Evolutionary conservation across 2,888 invertebrate genomes (phyloP), one percentile per base, ranked within the genome.

Genomic region (Hoplodrina blanda): DNA sequence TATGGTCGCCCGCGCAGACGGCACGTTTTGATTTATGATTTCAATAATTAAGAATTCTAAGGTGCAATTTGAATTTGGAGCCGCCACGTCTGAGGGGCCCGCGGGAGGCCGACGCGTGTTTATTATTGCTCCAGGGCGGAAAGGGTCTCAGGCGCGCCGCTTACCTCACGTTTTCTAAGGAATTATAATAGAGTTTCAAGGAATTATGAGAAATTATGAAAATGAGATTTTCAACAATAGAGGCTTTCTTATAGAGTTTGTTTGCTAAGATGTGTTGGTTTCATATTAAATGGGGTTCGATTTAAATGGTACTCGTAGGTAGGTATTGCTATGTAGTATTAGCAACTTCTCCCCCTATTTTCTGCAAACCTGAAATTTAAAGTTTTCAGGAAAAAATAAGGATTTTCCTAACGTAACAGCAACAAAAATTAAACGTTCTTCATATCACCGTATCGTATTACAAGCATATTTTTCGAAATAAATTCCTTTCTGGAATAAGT

Each of bases 31-130:
- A 96, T 96, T 96, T 96, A 96, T 93, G 96, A 95, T 96, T 96
- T 95, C 95, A 96, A 96, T 96, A 96, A 96, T 96, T 96, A 96
- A 95, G 96, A 96, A 95, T 95, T 95, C 93, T 95, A 94, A 96
- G 96, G 95, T 95, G 95, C 94, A 95, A 95, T 95, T 96, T 96
- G 95, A 95, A 96, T 96, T 95, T 94, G 88, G 90, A 87, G 91
- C 92, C 89, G 89, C 91, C 91, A 90, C 90, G 90, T 91, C 90
- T 89, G 89, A 88, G 92, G 92, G 91, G 91, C 90, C 92, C 90
- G 90, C 92, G 92, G 94, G 93, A 91, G 90, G 91, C 90, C 93
- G 90, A 92, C 93, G 95, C 94, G 94, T 95, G 95, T 95, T 94
- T 95, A 92, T 96, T 95, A 95, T 95, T 92, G 93, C 95, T 87